A percentile compares a stretch with the other conserved stretches of the same genome.
Evolutionary conservation across 2,113 vertebrate genomes (phyloP).

Genomic region (Antidorcas marsupialis): DNA sequence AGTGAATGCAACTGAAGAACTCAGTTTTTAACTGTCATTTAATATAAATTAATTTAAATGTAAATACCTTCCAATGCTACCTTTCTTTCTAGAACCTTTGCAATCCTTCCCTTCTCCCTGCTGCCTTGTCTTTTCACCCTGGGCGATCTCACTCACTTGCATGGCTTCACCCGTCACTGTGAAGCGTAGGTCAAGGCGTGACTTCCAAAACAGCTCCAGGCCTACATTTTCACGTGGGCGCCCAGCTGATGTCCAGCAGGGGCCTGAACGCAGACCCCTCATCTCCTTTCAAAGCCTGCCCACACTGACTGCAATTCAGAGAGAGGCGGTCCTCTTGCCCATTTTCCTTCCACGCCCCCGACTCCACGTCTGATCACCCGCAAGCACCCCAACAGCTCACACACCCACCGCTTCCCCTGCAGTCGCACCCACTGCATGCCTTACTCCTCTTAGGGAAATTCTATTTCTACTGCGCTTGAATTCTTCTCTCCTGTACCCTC

Average conservation of each 20-base stretch:
- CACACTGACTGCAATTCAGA: neutral
- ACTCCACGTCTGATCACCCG: neutral
- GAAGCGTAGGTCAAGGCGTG: neutral
- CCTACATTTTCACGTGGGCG: neutral
- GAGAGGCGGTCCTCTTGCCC: neutral
- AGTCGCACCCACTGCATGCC: neutral
- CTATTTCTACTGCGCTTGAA: neutral
- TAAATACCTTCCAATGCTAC: neutral
- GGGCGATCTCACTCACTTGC: neutral
- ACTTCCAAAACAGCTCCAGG: neutral
- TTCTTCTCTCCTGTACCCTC: neutral
- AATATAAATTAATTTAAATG: neutral
- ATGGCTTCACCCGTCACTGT: neutral
- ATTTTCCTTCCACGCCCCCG: neutral
- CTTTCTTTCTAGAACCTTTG: neutral
- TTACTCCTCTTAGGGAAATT: neutral
- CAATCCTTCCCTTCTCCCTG: neutral
- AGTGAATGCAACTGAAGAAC: neutral
- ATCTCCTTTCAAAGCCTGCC: neutral
- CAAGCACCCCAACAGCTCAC: neutral
- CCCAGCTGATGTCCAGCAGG: neutral
- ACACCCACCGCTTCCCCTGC: neutral
- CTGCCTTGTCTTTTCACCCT: neutral
- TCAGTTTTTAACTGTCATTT: neutral
- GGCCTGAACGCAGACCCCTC: neutral